Evolutionary conservation across 2,888 invertebrate genomes (phyloP).

Genomic region (Unio pictorum): DNA sequence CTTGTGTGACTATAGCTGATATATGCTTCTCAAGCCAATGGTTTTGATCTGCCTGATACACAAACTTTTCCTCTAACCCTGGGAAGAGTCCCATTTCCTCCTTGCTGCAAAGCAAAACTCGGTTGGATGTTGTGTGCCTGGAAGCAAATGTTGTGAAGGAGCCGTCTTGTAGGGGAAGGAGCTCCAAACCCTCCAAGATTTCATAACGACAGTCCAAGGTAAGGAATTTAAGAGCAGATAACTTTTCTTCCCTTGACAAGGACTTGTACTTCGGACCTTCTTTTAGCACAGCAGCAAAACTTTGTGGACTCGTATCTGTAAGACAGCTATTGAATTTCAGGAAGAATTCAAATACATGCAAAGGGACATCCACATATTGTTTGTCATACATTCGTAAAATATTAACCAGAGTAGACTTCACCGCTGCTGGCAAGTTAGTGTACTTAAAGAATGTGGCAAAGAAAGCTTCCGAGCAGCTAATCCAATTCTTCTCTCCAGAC

Average conservation of each 20-base stretch:
- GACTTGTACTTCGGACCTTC: not conserved
- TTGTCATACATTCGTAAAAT: no score
- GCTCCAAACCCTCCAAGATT: conserved; percentile 10
- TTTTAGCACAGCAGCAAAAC: conserved; percentile 1
- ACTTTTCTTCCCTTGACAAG: conserved; percentile 1
- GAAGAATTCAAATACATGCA: no score
- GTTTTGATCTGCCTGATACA: conserved; percentile 5
- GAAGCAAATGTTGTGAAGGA: conserved; percentile 9
- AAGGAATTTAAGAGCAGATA: conserved; percentile 10
- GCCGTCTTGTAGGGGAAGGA: conserved; percentile 21
- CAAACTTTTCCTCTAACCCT: conserved; percentile 15
- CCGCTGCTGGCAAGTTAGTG: no score
- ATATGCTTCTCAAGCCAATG: not conserved
- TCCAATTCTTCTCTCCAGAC: conserved; percentile 13
- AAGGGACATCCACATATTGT: no score
- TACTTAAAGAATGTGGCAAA: conserved; percentile 1
- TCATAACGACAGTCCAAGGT: not conserved
- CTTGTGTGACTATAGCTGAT: not conserved
- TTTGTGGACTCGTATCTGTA: not conserved
- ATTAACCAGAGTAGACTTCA: no score
- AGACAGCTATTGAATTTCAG: not conserved
- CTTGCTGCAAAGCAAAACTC: conserved; percentile 11
- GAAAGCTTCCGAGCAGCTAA: conserved; percentile 5
- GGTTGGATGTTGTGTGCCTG: not conserved
- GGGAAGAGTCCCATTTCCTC: conserved; percentile 19